These are phyloP conservation scores for Rousettus leschenaultii DNA, from an alignment of 2,113 vertebrate genomes.

Conservation along the genomic window DNA sequence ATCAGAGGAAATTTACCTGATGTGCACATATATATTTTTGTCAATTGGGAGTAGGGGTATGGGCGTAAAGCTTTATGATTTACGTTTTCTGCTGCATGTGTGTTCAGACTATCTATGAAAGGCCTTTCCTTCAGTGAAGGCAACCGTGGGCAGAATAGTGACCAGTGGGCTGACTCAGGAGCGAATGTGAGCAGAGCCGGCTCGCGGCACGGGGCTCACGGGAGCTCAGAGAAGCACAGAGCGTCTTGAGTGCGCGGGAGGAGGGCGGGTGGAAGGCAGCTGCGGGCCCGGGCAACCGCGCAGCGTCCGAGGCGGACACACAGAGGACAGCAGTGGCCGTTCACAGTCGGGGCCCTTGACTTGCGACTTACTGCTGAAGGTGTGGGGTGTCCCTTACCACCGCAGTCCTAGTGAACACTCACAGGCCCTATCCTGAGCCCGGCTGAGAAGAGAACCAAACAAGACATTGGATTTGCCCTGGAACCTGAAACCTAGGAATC, in stretches of 20 bases:
- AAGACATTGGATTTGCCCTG: background rate
- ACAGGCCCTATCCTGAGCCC: background rate
- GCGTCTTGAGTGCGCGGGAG: background rate
- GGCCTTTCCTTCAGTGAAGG: background rate
- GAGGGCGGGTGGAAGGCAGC: too few relatives aligned
- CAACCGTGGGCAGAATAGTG: background rate
- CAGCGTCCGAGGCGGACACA: background rate
- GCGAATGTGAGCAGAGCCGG: background rate
- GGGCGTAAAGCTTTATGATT: background rate
- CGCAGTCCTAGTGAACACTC: background rate
- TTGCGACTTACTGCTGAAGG: background rate
- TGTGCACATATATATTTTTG: background rate
- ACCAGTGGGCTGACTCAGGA: background rate
- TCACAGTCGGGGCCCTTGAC: background rate
- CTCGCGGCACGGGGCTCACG: background rate
- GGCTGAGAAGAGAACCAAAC: background rate
- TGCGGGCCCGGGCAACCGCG: background rate
- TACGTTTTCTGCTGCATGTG: background rate
- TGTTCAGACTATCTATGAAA: background rate
- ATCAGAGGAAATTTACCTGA: background rate
- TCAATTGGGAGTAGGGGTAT: background rate
- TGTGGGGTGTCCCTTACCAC: background rate
- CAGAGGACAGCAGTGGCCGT: background rate
- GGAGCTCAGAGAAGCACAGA: background rate
- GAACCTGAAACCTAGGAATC: background rate